These are phyloP conservation scores for Heliconius charithonia DNA, from an alignment of 2,888 invertebrate species.

Conservation along the genomic window DNA sequence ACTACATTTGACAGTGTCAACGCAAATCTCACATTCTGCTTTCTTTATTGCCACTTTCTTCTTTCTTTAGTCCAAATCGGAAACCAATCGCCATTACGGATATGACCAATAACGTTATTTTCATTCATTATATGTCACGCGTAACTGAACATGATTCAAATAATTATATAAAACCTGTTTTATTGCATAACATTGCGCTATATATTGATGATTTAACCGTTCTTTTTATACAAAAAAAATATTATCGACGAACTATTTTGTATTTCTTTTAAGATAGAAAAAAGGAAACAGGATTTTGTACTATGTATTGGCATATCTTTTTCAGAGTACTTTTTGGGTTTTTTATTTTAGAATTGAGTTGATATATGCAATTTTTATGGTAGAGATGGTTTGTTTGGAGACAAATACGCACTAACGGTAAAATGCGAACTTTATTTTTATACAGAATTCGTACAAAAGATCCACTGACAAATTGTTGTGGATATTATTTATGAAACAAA, in stretches of 20 bases:
- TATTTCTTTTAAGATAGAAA: not conserved
- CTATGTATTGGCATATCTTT: not conserved
- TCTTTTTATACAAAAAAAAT: not conserved
- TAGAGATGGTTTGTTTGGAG: not conserved
- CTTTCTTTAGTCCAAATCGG: too few relatives aligned
- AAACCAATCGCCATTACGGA: not conserved
- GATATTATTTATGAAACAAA: not conserved
- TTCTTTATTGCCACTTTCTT: too few relatives aligned
- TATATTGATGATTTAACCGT: not conserved
- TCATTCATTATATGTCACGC: slow-evolving; percentile 8
- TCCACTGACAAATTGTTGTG: not conserved
- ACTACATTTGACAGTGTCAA: too few relatives aligned
- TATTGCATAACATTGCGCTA: not conserved
- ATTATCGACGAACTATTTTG: not conserved
- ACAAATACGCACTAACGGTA: not conserved
- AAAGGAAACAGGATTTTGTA: not conserved
- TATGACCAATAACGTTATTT: slow-evolving; percentile 2
- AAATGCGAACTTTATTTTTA: not conserved
- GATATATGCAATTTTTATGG: not conserved
- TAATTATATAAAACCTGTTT: not conserved
- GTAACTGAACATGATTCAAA: slow-evolving; percentile 10
- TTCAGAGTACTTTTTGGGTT: not conserved
- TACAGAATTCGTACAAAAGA: too few relatives aligned
- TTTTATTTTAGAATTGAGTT: not conserved
- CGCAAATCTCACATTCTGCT: too few relatives aligned